Evolutionary conservation across 2,888 invertebrate species (phyloP).

Genomic region (Euzetes globulus): DNA sequence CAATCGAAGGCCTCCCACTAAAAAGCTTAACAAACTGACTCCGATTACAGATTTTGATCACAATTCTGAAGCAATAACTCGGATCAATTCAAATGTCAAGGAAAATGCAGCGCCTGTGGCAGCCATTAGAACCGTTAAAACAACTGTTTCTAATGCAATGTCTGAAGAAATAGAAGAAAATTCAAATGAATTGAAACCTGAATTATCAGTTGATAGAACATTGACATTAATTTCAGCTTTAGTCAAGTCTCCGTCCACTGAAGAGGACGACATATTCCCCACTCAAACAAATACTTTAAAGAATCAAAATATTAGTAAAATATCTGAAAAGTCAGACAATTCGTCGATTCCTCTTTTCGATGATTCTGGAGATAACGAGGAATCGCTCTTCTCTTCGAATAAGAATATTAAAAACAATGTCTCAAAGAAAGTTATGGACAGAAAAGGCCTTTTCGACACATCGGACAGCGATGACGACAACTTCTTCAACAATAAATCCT

Average conservation of each 20-base stretch:
- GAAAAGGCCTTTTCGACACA: background rate
- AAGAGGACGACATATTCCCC: constrained; percentile 42
- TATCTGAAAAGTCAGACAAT: background rate
- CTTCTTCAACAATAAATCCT: background rate
- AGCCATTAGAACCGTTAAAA: background rate
- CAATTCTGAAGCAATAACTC: background rate
- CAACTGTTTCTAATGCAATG: background rate
- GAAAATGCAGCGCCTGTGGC: background rate
- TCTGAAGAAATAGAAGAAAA: background rate
- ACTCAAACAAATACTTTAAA: background rate
- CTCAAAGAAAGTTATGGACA: background rate
- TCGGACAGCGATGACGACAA: constrained; percentile 22
- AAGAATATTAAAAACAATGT: background rate
- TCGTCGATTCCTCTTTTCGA: background rate
- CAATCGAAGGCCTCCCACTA: constrained; percentile 13
- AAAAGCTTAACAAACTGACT: background rate
- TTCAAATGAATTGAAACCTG: background rate
- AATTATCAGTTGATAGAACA: background rate
- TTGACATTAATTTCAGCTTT: background rate
- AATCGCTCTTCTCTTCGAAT: background rate
- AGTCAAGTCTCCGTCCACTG: constrained; percentile 41
- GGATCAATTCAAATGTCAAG: background rate
- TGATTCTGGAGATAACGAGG: background rate
- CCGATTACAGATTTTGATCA: background rate
- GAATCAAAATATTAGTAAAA: constrained; percentile 1